These are phyloP conservation scores for Pseudorectes ferrugineus DNA, from an alignment of 2,113 vertebrate species.

Conservation along the genomic window DNA sequence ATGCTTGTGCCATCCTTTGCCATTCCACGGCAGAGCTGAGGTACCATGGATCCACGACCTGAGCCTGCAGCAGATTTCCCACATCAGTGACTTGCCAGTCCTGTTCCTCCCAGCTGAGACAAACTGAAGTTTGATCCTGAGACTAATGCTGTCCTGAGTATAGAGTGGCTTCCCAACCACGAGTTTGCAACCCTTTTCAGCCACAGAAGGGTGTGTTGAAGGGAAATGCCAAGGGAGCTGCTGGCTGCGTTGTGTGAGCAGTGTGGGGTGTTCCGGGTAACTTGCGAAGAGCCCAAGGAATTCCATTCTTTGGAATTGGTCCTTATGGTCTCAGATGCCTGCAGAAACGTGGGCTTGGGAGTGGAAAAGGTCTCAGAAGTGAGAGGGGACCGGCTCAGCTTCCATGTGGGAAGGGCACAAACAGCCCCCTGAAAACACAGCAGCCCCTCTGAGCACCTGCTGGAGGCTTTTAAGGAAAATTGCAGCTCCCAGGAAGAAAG, in stretches of 20 bases:
- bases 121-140: background rate
- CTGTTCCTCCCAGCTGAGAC: background rate
- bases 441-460: background rate
- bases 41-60: background rate
- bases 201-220: background rate
- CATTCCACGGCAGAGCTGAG: background rate
- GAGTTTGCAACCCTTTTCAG: background rate
- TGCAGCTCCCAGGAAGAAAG: accelerated
- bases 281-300: background rate
- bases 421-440: background rate
- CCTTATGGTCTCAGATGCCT: background rate
- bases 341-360: background rate
- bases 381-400: background rate
- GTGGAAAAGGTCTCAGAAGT: background rate
- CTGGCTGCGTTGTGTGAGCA: too few relatives aligned
- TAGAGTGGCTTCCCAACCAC: background rate
- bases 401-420: background rate
- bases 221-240: background rate
- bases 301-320: background rate
- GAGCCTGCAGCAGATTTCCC: background rate
- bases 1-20: background rate
- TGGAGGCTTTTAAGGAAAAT: background rate
- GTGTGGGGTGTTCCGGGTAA: background rate
- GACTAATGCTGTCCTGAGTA: background rate
- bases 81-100: background rate